phyloP scores from a whole-genome alignment of 2,113 vertebrate species.

The Xerus inauris region DNA sequence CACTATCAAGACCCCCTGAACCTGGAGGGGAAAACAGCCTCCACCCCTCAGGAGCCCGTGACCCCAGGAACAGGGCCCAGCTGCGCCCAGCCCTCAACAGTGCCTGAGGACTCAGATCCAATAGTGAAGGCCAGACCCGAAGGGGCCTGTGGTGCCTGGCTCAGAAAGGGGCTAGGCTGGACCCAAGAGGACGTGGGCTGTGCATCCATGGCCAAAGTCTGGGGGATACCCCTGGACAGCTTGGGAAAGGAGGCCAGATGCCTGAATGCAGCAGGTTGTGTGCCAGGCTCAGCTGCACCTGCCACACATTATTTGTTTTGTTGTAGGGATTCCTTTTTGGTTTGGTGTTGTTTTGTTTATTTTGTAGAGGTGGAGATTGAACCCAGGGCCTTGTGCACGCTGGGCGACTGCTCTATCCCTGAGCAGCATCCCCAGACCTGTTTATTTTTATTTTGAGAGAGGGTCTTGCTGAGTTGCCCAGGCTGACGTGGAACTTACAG shows the following conservation, averaged over 20 bases:
- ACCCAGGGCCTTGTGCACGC: no score
- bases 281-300: not conserved
- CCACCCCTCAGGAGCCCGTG: not conserved
- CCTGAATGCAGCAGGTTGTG: not conserved
- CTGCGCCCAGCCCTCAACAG: not conserved
- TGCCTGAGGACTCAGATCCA: not conserved
- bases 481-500: no score
- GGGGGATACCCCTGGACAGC: not conserved
- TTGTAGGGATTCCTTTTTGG: no score
- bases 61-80: not conserved
- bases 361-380: no score
- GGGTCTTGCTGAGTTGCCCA: no score
- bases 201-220: no score
- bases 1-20: not conserved
- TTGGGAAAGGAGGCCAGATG: no score
- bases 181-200: not conserved
- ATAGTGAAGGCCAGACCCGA: no score
- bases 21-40: not conserved
- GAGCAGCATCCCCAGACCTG: no score
- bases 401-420: no score
- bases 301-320: rapidly evolving
- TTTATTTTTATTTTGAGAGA: no score
- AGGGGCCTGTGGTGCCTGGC: not conserved
- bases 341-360: no score
- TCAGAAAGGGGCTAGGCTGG: not conserved